These are phyloP conservation scores for Craseonycteris thonglongyai DNA, from an alignment of 2,113 vertebrate genomes.

Conservation along the genomic window DNA sequence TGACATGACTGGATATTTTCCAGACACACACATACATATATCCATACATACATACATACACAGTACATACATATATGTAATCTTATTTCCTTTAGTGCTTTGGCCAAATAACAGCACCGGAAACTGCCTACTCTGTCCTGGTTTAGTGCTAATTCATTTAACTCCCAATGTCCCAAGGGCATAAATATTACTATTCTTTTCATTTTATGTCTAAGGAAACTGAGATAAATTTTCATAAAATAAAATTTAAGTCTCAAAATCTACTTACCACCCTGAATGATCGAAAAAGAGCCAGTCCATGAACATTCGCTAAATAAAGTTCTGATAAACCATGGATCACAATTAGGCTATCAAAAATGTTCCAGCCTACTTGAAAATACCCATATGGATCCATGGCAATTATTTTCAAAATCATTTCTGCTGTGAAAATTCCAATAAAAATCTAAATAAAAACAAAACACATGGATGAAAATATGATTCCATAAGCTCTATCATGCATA, in stretches of 20 bases:
- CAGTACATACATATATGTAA: too few species aligned
- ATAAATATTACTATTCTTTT: neutral
- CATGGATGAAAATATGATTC: neutral
- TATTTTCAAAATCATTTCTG: slow-evolving; percentile 89
- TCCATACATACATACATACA: too few species aligned
- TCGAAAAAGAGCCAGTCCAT: slow-evolving; percentile 75
- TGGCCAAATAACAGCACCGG: neutral
- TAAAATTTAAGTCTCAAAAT: neutral
- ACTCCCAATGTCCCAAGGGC: neutral
- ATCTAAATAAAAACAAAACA: slow-evolving; percentile 77
- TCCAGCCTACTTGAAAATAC: slow-evolving; percentile 88
- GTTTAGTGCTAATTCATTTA: neutral
- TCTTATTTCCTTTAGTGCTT: neutral
- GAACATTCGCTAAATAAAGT: slow-evolving; percentile 63
- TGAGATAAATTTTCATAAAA: neutral
- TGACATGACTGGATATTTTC: too few species aligned
- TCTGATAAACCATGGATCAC: slow-evolving; percentile 84
- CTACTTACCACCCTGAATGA: slow-evolving; percentile 83
- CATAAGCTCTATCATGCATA: neutral
- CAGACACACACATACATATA: too few species aligned
- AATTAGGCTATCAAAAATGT: slow-evolving; percentile 87
- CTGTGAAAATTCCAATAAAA: slow-evolving; percentile 84
- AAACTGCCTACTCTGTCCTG: neutral
- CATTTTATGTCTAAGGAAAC: neutral
- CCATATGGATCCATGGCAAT: slow-evolving; percentile 86